A percentile compares a stretch with the other conserved stretches of the same genome.
These are phyloP conservation scores for Notolabrus celidotus DNA, from an alignment of 2,797 vertebrate species.

Conservation along the genomic window DNA sequence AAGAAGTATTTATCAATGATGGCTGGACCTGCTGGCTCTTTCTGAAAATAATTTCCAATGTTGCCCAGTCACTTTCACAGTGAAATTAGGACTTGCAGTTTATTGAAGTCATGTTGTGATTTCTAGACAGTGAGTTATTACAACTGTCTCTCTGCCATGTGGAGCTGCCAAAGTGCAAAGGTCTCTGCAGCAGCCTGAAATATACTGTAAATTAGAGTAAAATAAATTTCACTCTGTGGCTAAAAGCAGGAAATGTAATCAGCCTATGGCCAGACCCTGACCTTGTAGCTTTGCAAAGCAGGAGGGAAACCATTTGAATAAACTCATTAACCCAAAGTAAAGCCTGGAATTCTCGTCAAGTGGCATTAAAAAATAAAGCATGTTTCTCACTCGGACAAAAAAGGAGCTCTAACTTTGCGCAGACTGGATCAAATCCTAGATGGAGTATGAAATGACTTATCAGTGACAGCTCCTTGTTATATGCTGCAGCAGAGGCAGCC, in stretches of 20 bases:
- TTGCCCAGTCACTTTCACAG: conserved; percentile 1
- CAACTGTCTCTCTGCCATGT: conserved; percentile 25
- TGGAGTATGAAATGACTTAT: conserved; percentile 82
- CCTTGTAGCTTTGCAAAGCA: conserved; percentile 29
- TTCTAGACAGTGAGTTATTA: conserved; percentile 27
- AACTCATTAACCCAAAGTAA: conserved; percentile 17
- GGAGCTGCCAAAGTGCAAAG: conserved; percentile 38
- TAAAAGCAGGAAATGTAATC: conserved; percentile 39
- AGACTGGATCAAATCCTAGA: conserved; percentile 69
- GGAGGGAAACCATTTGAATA: conserved; percentile 8
- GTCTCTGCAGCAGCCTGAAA: conserved; percentile 30
- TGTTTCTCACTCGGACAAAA: conserved; percentile 30
- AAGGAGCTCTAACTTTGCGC: conserved; percentile 36
- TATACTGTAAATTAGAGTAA: conserved; percentile 37
- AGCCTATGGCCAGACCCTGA: conserved; percentile 23
- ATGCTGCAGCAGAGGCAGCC: conserved; percentile 72
- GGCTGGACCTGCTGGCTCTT: conserved; percentile 28
- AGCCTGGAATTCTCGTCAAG: not conserved
- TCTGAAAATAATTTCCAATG: conserved; percentile 18
- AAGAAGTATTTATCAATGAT: conserved; percentile 37
- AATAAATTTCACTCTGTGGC: conserved; percentile 37
- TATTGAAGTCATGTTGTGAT: conserved; percentile 18
- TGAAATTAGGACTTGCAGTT: conserved; percentile 15
- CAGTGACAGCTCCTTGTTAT: conserved; percentile 84
- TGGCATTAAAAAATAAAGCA: conserved; percentile 9